Evolutionary conservation across 2,113 vertebrate species (phyloP).

Genomic region (Serilophus lunatus): DNA sequence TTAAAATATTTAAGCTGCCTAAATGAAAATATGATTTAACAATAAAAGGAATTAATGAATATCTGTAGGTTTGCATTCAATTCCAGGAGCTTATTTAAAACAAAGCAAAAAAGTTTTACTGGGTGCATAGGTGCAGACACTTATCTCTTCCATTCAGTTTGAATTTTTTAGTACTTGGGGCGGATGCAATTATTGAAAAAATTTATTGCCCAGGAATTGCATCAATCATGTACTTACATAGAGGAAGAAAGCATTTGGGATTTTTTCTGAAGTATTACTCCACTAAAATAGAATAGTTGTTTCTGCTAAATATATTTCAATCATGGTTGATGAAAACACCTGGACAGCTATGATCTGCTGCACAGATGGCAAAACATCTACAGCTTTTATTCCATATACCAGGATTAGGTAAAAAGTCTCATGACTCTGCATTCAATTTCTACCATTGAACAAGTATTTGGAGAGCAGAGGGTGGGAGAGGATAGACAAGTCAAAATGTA

Average conservation of each 20-base stretch:
- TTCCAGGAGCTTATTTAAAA: conserved; percentile 2
- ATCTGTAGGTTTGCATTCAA: background rate
- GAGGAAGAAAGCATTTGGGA: background rate
- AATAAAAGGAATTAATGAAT: conserved; percentile 38
- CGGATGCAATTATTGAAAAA: background rate
- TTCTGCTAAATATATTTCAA: background rate
- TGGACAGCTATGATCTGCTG: background rate
- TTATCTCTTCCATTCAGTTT: background rate
- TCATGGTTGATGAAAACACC: background rate
- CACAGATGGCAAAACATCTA: background rate
- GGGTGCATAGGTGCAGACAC: background rate
- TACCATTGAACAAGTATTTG: background rate
- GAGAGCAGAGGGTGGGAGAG: background rate
- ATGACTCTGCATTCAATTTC: background rate
- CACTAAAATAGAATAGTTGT: background rate
- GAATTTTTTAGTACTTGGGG: background rate
- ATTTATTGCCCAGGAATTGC: background rate
- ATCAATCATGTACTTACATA: background rate
- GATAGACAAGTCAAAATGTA: rapidly evolving
- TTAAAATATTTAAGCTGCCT: conserved; percentile 64
- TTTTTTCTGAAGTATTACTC: background rate
- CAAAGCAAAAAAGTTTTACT: background rate
- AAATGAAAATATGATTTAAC: conserved; percentile 44
- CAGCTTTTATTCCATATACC: background rate
- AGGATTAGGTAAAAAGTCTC: background rate